Base-by-base conservation (phyloP, 2,797 vertebrate genomes). In the Cryptoprocta ferox region DNA sequence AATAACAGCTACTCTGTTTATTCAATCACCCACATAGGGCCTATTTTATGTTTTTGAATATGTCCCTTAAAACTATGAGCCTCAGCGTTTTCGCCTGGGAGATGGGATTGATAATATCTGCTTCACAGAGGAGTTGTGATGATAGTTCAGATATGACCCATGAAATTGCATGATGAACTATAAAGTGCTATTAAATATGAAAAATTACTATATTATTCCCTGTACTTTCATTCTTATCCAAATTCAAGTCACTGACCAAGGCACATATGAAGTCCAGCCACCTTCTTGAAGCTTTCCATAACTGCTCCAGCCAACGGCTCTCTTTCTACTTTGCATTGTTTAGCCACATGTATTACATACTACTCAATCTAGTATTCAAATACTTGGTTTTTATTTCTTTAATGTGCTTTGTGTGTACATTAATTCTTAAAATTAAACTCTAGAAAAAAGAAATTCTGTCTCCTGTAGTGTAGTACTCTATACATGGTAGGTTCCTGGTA, bases 1-100 rank as follows among this genome's bases (percentile, higher is more conserved):
- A 73, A 87, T 87, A 87, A 92, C 16, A 92, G 84, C 93, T 80
- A 66, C 30, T 92, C 45, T 94, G 53, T 84, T 94, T 81, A 90
- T 32, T 81, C 35, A 92, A 37, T 88, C 42, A 85, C 30, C 35
- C 48, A 30, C 35, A 26, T 35, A 50, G 45, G 83, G 59, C 65
- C 89, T 42, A 35, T 70, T 95, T 92, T 96, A 66, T 93, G 70
- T 53, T 91, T 83, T 88, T 71, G 59, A 59, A 48, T 28, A 79
- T 79, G 45, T 56, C 45, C 63, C 30, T 70, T 83, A 9, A 76
- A 32, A 39, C 66, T 39, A 6, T 78, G 89, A 82, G 16, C 53
- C 39, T 91, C 14, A 6, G 65, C n/a, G 15, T 92, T 53, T 56
- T 92, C 80, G 81, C 73, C 39, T 94, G 75, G 94, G 66, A 78